phyloP scores from a whole-genome alignment of 2,888 invertebrate genomes.

The Drosophila quinaria region DNA sequence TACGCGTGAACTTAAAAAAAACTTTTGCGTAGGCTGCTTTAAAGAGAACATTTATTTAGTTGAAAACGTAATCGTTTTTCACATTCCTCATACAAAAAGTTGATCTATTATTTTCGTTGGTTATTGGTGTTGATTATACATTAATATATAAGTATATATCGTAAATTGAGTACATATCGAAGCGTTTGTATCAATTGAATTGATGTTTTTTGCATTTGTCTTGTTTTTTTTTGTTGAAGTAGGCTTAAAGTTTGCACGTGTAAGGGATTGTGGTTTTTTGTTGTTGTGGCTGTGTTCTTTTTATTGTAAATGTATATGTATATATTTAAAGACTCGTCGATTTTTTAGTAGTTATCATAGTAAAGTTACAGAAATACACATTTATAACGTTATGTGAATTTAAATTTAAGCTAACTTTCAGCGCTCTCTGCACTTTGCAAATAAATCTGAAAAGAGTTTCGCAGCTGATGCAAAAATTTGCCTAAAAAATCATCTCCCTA shows the following conservation, averaged over 20 bases:
- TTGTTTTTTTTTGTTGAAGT: conserved; percentile 34
- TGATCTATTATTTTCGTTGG: conserved; percentile 52
- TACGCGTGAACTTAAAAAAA: conserved; percentile 56
- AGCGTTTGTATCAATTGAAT: conserved; percentile 75
- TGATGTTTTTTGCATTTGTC: conserved; percentile 56
- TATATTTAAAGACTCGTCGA: conserved; percentile 42
- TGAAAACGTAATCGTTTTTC: conserved; percentile 35
- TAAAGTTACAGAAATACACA: conserved; percentile 69
- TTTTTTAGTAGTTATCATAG: conserved; percentile 53
- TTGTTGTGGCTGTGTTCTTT: conserved; percentile 4
- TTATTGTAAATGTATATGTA: conserved; percentile 21
- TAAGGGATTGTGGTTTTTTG: conserved; percentile 32
- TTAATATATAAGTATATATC: conserved; percentile 58
- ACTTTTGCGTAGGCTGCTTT: conserved; percentile 48
- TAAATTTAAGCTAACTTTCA: conserved; percentile 66
- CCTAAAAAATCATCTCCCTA: conserved; percentile 49
- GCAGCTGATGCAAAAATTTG: conserved; percentile 59
- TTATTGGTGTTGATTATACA: conserved; percentile 71
- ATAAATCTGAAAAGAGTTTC: conserved; percentile 41
- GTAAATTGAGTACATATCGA: conserved; percentile 76
- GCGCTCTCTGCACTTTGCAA: conserved; percentile 47
- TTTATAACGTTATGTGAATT: conserved; percentile 59
- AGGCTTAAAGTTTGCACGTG: conserved; percentile 47
- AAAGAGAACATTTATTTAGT: conserved; percentile 46
- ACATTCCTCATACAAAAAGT: conserved; percentile 57